Evolutionary conservation across 2,888 invertebrate species (phyloP), one percentile per base, ranked within the genome.

Genomic region (Lepidocyrtinus sp.): DNA sequence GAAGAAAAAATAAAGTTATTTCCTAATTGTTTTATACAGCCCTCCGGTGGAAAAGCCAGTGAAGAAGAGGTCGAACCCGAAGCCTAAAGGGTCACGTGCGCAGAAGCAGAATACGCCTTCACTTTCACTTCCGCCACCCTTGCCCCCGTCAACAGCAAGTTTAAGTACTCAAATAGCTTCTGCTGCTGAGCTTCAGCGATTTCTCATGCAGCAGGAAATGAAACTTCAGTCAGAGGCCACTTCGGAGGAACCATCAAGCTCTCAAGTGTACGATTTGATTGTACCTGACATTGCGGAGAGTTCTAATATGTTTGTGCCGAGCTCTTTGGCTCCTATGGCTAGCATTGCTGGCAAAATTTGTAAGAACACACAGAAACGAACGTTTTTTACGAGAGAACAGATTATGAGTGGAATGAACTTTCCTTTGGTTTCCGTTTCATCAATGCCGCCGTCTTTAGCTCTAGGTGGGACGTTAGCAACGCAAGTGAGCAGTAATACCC

Each of bases 381-480:
- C n/a, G n/a, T n/a, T n/a, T n/a, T n/a, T n/a, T n/a, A n/a, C n/a
- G n/a, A n/a, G n/a, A n/a, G n/a, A n/a, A n/a, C n/a, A n/a, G n/a
- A n/a, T n/a, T n/a, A n/a, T n/a, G n/a, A n/a, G n/a, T n/a, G 73
- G 73, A 19, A 68, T 79, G 78, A 36, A 64, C 0, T 24, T 78
- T 15, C 78, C 78, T 27, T 65, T 72, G 61, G 62, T 21, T 78
- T 1, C 25, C 77, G 2, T 27, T 36, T 15, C 19, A 36, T 2
- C n/a, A n/a, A 65, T 46, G 17, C 59, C 59, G 59, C 21, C 59
- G 17, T 59, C 59, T 12, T 5, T 12, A 17, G 17, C 59, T 12
- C 2, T 59, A 59, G 21, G 9, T 12, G 15, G 9, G 9, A 12
- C 9, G 15, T 45, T 45, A 45, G 46, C 46, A 45, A 15, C 46